phyloP scores from a whole-genome alignment of 2,113 vertebrate species.

The Tautogolabrus adspersus region DNA sequence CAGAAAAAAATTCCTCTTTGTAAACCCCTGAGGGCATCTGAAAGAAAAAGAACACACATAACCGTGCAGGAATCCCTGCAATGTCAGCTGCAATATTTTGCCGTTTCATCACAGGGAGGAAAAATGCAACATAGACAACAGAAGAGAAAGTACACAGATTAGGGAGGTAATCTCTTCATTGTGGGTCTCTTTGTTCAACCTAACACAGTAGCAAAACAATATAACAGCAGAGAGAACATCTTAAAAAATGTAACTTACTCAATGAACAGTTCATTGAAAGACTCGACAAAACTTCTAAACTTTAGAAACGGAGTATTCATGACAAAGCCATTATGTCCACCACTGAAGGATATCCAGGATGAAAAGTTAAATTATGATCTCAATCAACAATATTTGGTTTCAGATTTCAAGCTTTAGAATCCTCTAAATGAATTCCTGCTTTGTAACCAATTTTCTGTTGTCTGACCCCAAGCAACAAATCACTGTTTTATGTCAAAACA shows the following conservation, averaged over 20 bases:
- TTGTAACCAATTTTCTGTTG: constrained; percentile 57
- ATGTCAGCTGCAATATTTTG: constrained; percentile 50
- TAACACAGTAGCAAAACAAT: not conserved
- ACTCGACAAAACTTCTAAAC: not conserved
- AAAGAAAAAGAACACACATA: constrained; percentile 50
- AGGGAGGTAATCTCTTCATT: not conserved
- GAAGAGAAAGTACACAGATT: not conserved
- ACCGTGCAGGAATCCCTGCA: constrained; percentile 58
- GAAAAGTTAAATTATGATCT: not conserved
- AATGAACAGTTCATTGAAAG: not conserved
- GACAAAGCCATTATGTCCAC: not conserved
- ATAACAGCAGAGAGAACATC: not conserved
- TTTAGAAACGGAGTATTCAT: constrained; percentile 1
- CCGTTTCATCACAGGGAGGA: constrained; percentile 14
- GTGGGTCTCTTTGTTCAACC: not conserved
- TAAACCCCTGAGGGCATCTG: constrained; percentile 52
- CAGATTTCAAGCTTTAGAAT: constrained; percentile 2
- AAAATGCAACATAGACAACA: constrained; percentile 1
- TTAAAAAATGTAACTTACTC: not conserved
- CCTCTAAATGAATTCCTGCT: constrained; percentile 24
- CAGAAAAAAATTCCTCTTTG: constrained; percentile 57
- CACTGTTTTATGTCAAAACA: constrained; percentile 67
- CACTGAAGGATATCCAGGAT: not conserved
- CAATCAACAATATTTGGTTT: constrained; percentile 6
- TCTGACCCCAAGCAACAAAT: constrained; percentile 62